A percentile compares a stretch with the other conserved stretches of the same genome.
Evolutionary conservation across 92 coral and sea anemone genomes (phyloP).

Genomic region (Zoanthus sansibaricus): DNA sequence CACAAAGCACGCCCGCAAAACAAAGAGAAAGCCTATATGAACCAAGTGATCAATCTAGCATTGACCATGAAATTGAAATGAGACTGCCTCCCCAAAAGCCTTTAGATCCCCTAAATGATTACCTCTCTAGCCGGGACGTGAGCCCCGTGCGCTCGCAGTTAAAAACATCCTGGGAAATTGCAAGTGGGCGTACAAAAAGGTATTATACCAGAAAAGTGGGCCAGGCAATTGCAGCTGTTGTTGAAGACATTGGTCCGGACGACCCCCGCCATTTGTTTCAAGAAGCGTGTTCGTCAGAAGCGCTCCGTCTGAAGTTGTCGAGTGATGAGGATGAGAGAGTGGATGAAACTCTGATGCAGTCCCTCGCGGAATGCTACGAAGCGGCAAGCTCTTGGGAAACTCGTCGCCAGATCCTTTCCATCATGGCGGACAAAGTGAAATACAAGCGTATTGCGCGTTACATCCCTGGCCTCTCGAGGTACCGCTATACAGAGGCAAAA

Average conservation of each 20-base stretch:
- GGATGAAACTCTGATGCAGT: conserved; percentile 69
- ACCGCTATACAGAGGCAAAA: conserved; percentile 62
- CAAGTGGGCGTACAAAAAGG: conserved; percentile 71
- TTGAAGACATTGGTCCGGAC: conserved; percentile 64
- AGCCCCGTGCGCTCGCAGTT: conserved; percentile 77
- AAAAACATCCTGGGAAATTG: conserved; percentile 65
- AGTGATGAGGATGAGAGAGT: conserved; percentile 50
- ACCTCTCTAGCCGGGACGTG: conserved; percentile 67
- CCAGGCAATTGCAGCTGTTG: conserved; percentile 68
- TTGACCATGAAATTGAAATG: conserved; percentile 53
- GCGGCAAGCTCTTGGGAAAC: conserved; percentile 75
- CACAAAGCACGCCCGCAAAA: conserved; percentile 41
- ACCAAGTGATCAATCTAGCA: conserved; percentile 56
- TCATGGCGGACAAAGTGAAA: conserved; percentile 79
- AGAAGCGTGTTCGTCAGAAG: conserved; percentile 65
- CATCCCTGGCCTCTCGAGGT: conserved; percentile 78
- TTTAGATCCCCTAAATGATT: conserved; percentile 56
- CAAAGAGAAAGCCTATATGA: conserved; percentile 48
- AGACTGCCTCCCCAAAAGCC: conserved; percentile 31
- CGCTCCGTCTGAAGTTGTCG: conserved; percentile 47
- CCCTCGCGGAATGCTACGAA: conserved; percentile 77
- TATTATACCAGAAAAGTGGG: conserved; percentile 73
- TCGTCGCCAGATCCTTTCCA: conserved; percentile 77
- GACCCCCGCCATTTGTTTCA: conserved; percentile 61
- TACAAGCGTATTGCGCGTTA: conserved; percentile 52